Evolutionary conservation across 2,797 vertebrate species (phyloP), one percentile per base, ranked within the genome.

Genomic region (Acanthis flammea): DNA sequence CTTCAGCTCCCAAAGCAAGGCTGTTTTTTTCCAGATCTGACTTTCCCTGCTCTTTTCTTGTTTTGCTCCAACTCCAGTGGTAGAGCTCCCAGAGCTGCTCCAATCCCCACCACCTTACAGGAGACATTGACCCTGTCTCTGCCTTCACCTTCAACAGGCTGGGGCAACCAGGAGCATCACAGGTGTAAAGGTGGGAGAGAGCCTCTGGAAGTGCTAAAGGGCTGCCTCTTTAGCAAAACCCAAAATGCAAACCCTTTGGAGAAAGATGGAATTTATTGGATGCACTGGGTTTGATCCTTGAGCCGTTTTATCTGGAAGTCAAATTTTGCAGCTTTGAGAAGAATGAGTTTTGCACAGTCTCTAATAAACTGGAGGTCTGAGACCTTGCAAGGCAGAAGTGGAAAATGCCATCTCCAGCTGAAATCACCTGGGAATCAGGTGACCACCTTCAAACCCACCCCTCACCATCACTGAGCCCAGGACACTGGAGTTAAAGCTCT

Each of bases 11-110:
- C 21, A 31, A 24, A 61, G 31, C 27, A 86, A 67, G 6, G 24
- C 19, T 77, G 10, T 0, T 17, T 10, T 31, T 31, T 58, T 47
- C 37, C 33, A 22, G 13, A 42, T 73, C 17, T 25, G 0, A 3
- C 9, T 45, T 86, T 39, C 19, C 18, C 10, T 70, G 24, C 7
- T 55, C 4, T 48, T 67, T 60, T 35, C 12, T 19, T n/a, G 35
- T 45, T 60, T 53, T 24, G 2, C 11, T 71, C 47, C 1, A 3
- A 1, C 23, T 86, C 22, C 8, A 18, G 17, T 3, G 4, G 10
- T 28, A 78, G 45, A 18, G 8, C 7, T 62, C 51, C n/a, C 35
- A 83, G 57, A 63, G 53, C 31, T 37, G 19, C n/a, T 74, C 7
- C 1, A 1, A 12, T 24, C 24, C 25, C 37, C 44, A 18, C 8